These are phyloP conservation scores for Choloepus hoffmanni DNA, from an alignment of 2,113 vertebrate genomes.

Conservation along the genomic window DNA sequence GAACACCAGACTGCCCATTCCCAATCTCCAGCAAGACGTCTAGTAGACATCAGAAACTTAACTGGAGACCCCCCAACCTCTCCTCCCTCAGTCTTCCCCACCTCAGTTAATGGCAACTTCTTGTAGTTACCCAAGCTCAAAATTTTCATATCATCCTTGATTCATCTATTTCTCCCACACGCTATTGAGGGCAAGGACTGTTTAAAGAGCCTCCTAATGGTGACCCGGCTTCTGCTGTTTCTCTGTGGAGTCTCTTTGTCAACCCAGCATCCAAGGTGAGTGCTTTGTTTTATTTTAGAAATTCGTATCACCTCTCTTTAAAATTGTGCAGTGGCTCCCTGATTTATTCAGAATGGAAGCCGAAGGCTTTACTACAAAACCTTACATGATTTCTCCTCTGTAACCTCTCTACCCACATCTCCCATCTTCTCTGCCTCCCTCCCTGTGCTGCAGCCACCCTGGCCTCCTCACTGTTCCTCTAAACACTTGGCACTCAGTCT, in stretches of 20 bases:
- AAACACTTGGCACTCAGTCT: too few relatives aligned
- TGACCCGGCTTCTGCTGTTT: not conserved
- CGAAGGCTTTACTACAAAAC: not conserved
- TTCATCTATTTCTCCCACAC: not conserved
- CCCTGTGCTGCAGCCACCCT: not conserved
- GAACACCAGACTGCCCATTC: not conserved
- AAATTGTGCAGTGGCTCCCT: not conserved
- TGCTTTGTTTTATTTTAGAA: not conserved
- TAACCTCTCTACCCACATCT: not conserved
- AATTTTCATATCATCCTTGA: not conserved
- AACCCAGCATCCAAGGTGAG: not conserved
- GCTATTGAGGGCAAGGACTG: not conserved
- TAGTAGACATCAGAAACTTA: not conserved
- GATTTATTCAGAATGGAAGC: not conserved
- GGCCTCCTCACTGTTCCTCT: not conserved
- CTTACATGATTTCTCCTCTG: rapidly evolving
- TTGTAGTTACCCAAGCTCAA: not conserved
- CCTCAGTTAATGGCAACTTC: not conserved
- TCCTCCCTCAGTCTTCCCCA: not conserved
- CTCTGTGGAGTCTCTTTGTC: not conserved
- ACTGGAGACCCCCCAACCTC: not conserved
- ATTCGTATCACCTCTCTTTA: not conserved
- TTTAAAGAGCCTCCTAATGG: not conserved
- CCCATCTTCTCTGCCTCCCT: not conserved
- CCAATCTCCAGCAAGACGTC: not conserved